Base-by-base conservation (phyloP, 2,888 invertebrate genomes). In the Brenthis ino region DNA sequence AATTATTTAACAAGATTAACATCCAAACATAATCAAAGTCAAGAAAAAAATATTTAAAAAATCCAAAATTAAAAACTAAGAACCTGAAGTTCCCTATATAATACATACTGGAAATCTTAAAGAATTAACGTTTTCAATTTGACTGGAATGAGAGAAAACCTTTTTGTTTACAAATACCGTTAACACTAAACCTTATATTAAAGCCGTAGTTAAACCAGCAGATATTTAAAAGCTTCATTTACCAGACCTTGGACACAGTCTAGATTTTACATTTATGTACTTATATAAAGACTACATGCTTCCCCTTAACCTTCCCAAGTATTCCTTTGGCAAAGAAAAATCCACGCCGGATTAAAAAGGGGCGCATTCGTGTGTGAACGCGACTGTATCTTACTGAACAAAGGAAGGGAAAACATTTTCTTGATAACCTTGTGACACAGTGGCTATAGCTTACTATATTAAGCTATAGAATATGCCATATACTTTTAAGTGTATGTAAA, bases 351-450 rank as follows among this genome's bases (percentile, higher is more conserved):
- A 91, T 91, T 90, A 91, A 89, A 90, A 87, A 88, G 87, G 85
- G 86, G 85, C 74, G 83, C 91, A 85, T 77, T 82, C 89, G 86
- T 90, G 91, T 91, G 90, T 90, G 91, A 90, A 87, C 88, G 85
- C 80, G 76, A 84, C 85, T 87, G 90, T 89, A 89, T 91, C 90
- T 89, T 79, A 79, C 79, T 67, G 86, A 85, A 91, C 90, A 91
- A 91, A 89, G 87, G 84, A 85, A 75, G 82, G 84, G 84, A 84
- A 85, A 87, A 86, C 85, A 89, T 87, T 88, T 82, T 84, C 83
- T 80, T 81, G 73, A 79, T 72, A 78, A 66, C 65, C 54, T 20
- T 48, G 57, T 28, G 0, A 3, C 64, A 71, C 72, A 85, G 33
- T 74, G 16, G 0, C 16, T 68, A 65, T 64, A 56, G 51, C 3